Percentiles rank a stretch among this genome's conserved stretches.
phyloP scores from a whole-genome alignment of 2,888 invertebrate species.

The Rhingia rostrata region DNA sequence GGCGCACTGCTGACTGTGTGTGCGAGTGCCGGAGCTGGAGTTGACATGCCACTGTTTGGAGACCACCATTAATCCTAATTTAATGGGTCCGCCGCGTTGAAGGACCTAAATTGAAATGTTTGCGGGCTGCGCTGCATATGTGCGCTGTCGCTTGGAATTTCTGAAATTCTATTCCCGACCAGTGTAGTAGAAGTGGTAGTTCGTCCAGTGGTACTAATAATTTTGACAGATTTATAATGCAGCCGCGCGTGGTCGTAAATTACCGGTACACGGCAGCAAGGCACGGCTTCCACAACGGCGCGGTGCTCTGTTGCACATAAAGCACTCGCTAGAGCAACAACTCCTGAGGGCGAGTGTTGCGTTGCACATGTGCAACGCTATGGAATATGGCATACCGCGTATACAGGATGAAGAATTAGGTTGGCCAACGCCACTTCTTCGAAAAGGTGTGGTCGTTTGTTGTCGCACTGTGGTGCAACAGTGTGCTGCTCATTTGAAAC shows the following conservation, averaged over 20 bases:
- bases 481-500: constrained; percentile 17
- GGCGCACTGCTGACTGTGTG: background rate
- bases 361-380: constrained; percentile 41
- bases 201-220: constrained; percentile 59
- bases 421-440: constrained; percentile 30
- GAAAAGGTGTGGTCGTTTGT: constrained; percentile 49
- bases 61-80: constrained; percentile 66
- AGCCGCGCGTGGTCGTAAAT: constrained; percentile 64
- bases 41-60: constrained; percentile 61
- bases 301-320: constrained; percentile 23
- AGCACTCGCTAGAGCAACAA: constrained; percentile 42
- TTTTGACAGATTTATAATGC: constrained; percentile 71
- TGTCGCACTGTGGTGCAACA: background rate
- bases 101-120: constrained; percentile 72
- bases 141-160: constrained; percentile 49
- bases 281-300: constrained; percentile 19
- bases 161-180: constrained; percentile 64
- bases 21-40: background rate
- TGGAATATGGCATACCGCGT: constrained; percentile 4
- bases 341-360: constrained; percentile 59
- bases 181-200: constrained; percentile 20
- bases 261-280: constrained; percentile 29
- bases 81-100: constrained; percentile 61
- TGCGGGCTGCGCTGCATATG: background rate
- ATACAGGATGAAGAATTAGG: constrained; percentile 55